Evolutionary conservation across 2,888 invertebrate species (phyloP), one percentile per base, ranked within the genome.

Genomic region (Xestia sexstrigata): DNA sequence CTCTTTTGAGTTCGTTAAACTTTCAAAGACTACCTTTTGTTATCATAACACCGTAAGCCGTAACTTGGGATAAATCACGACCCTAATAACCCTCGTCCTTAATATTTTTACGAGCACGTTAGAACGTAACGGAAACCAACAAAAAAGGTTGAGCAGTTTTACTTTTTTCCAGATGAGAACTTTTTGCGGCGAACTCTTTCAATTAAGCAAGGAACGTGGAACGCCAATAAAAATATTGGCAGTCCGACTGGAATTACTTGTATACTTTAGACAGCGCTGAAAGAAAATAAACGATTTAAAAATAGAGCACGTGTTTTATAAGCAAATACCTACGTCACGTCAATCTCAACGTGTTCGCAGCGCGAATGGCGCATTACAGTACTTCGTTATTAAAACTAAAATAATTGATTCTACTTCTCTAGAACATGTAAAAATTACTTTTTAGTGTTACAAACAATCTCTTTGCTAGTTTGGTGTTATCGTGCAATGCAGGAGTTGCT

Each of bases 241-340:
- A 78, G 62, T 70, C 55, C 65, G 55, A 80, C 74, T 82, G 63
- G 60, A 68, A 66, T 81, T 49, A 77, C 82, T 86, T 76, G 71
- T 81, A 47, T 66, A 85, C 70, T 74, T 73, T 65, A 83, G 79
- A 83, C 69, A 84, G 76, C 80, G 73, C 81, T 87, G 82, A 81
- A 87, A 81, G 83, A 86, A 88, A 88, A 84, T 82, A 86, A 84
- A 86, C 82, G 35, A 66, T 83, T 87, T 81, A 88, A 90, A 90
- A 90, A 90, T 90, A 90, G 89, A 89, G 87, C 82, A 76, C 74
- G 70, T 35, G 74, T 80, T 87, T 81, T 83, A 83, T 82, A 84
- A 87, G 79, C 76, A 84, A 89, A 81, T 74, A 80, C n/a, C 17
- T 62, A 55, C 79, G 84, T 65, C n/a, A 62, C 79, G 88, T 88